These are phyloP conservation scores for Pogonognathellus flavescens DNA, from an alignment of 1,140 invertebrate genomes.

Conservation along the genomic window DNA sequence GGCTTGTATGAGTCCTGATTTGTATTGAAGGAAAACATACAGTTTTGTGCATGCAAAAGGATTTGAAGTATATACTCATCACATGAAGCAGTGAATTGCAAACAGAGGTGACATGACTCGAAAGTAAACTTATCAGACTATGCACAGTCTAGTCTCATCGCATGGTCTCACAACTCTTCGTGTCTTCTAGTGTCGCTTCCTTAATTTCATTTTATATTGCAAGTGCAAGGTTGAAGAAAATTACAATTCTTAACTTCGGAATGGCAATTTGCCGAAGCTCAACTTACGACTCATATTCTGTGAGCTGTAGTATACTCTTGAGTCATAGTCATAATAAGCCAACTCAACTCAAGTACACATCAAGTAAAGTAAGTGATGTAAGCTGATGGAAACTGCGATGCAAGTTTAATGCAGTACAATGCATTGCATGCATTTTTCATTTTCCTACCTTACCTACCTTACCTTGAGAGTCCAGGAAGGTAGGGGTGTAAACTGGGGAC, in stretches of 20 bases:
- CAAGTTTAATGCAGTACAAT: slow-evolving; percentile 45
- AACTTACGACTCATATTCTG: not conserved
- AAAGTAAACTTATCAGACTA: slow-evolving; percentile 7
- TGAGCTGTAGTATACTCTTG: not conserved
- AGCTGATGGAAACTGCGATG: slow-evolving; percentile 35
- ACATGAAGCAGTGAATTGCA: slow-evolving; percentile 29
- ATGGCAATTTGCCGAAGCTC: slow-evolving; percentile 22
- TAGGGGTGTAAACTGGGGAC: not conserved
- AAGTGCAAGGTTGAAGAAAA: slow-evolving; percentile 27
- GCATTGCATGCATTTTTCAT: slow-evolving; percentile 45
- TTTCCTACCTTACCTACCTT: slow-evolving; percentile 46
- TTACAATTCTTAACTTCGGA: slow-evolving; percentile 21
- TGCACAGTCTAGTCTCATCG: slow-evolving; percentile 46
- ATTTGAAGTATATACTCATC: not conserved
- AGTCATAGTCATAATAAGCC: not conserved
- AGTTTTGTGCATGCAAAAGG: slow-evolving; percentile 3
- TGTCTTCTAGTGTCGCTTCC: slow-evolving; percentile 34
- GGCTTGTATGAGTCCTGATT: not conserved
- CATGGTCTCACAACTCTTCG: slow-evolving; percentile 41
- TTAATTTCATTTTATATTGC: slow-evolving; percentile 28
- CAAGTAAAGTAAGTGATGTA: slow-evolving; percentile 36
- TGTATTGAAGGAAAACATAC: too few species aligned
- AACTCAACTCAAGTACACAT: slow-evolving; percentile 22
- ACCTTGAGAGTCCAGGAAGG: slow-evolving; percentile 45
- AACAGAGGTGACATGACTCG: slow-evolving; percentile 36